Evolutionary conservation across 2,888 invertebrate genomes (phyloP).

Genomic region (Slavum lentiscoides): DNA sequence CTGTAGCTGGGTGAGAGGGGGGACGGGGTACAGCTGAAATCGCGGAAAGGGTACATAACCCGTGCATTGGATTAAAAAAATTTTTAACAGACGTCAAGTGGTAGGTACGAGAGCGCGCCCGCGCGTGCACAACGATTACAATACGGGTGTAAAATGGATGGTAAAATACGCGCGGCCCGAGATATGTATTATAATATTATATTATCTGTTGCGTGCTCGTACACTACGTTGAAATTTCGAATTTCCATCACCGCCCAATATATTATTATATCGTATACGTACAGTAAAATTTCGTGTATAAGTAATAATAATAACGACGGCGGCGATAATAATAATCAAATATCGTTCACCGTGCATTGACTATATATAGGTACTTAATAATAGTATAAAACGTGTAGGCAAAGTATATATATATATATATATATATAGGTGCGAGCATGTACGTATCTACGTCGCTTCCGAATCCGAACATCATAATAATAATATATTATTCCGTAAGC

Average conservation of each 20-base stretch:
- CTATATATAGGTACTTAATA: no score
- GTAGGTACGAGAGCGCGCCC: background rate
- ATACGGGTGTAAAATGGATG: conserved; percentile 25
- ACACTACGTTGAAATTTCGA: background rate
- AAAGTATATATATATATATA: no score
- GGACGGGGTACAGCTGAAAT: background rate
- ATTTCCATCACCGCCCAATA: background rate
- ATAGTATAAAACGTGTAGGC: background rate
- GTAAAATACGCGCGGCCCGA: no score
- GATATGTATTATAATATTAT: no score
- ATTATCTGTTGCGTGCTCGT: no score
- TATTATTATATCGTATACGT: no score
- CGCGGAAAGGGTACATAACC: background rate
- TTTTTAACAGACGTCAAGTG: conserved; percentile 36
- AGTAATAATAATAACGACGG: background rate
- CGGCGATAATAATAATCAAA: background rate
- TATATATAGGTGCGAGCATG: background rate
- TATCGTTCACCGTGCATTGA: no score
- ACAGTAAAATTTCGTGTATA: background rate
- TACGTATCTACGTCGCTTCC: background rate
- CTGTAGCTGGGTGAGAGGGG: background rate
- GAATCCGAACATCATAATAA: conserved; percentile 9
- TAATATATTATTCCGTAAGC: conserved; percentile 23
- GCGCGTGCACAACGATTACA: background rate
- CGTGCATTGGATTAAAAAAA: conserved; percentile 7